Percentiles rank a stretch among this genome's conserved stretches.
phyloP scores from a whole-genome alignment of 2,888 invertebrate genomes.

The Nephrotoma flavescens region DNA sequence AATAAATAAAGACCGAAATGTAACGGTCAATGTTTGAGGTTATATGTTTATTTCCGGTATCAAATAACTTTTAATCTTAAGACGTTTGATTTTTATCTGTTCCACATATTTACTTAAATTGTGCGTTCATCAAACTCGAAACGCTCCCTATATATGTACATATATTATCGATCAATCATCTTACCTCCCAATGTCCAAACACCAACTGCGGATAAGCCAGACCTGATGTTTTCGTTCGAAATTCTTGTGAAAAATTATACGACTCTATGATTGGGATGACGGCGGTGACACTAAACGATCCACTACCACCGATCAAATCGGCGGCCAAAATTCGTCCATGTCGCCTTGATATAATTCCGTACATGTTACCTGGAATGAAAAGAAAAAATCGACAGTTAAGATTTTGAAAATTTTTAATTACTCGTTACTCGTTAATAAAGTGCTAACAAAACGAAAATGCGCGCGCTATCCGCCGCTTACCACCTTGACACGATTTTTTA shows the following conservation, averaged over 20 bases:
- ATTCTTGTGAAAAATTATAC: slow-evolving; percentile 85
- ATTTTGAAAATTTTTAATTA: too few species aligned
- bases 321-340: slow-evolving; percentile 80
- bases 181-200: slow-evolving; percentile 97
- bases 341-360: slow-evolving; percentile 75
- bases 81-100: not conserved
- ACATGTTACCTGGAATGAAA: slow-evolving; percentile 59
- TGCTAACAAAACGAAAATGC: not conserved
- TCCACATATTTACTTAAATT: not conserved
- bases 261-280: slow-evolving; percentile 93
- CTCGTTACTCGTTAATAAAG: not conserved
- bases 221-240: slow-evolving; percentile 91
- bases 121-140: not conserved
- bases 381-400: slow-evolving; percentile 7
- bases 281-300: slow-evolving; percentile 78
- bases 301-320: slow-evolving; percentile 82
- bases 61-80: not conserved
- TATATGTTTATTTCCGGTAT: slow-evolving; percentile 1
- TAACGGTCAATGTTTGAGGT: not conserved
- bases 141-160: not conserved
- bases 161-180: slow-evolving; percentile 14
- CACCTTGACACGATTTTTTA: not conserved
- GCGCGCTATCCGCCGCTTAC: not conserved
- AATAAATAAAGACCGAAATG: not conserved
- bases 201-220: slow-evolving; percentile 88